phyloP scores from a whole-genome alignment of 2,797 vertebrate species.

The Pangasius macronema region DNA sequence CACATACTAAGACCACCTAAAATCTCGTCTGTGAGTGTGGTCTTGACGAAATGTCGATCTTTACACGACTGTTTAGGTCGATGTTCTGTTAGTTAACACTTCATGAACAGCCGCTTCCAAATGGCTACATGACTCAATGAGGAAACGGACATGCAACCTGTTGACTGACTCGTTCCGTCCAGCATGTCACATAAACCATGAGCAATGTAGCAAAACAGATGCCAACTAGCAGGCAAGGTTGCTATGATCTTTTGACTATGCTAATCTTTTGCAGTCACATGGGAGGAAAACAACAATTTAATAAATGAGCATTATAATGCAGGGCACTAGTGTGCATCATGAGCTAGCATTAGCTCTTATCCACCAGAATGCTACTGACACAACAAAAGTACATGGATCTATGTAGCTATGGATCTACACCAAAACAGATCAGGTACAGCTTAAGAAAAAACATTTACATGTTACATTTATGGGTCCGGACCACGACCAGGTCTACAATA shows the following conservation, averaged over 20 bases:
- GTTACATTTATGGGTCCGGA: no score
- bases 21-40: no score
- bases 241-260: not conserved
- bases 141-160: constrained; percentile 1
- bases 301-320: not conserved
- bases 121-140: not conserved
- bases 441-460: no score
- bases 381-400: not conserved
- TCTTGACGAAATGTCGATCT: no score
- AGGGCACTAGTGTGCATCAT: not conserved
- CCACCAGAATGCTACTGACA: not conserved
- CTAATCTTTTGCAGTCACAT: not conserved
- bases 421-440: not conserved
- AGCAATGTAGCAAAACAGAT: not conserved
- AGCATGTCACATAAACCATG: not conserved
- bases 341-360: not conserved
- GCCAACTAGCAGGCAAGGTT: not conserved
- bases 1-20: no score
- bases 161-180: not conserved
- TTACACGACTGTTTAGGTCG: no score
- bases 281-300: not conserved
- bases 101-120: not conserved
- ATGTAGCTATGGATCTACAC: not conserved
- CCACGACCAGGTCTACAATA: no score
- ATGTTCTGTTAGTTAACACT: not conserved